Percentiles rank a stretch among this genome's conserved stretches.
These are phyloP conservation scores for Glareola pratincola DNA, from an alignment of 2,113 vertebrate genomes.

Conservation along the genomic window DNA sequence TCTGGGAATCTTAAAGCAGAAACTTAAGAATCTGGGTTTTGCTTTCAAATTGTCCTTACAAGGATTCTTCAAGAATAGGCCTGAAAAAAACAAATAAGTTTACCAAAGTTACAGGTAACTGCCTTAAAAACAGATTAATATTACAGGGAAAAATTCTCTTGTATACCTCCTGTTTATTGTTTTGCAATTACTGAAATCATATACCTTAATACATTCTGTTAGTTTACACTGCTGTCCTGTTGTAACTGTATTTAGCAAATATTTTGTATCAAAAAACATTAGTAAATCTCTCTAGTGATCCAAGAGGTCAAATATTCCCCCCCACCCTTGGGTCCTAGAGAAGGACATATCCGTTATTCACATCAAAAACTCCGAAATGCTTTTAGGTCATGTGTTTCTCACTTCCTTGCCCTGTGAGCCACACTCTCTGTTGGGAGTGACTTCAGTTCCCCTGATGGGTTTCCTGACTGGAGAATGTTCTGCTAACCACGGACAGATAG, in stretches of 20 bases:
- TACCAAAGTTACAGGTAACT: background rate
- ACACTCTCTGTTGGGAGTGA: background rate
- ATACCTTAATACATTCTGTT: background rate
- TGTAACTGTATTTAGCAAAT: background rate
- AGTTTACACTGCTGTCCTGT: background rate
- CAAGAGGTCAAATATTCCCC: background rate
- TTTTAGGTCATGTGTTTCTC: background rate
- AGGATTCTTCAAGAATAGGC: background rate
- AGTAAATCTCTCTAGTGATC: background rate
- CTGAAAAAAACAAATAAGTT: background rate
- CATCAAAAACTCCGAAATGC: background rate
- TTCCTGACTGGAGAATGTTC: background rate
- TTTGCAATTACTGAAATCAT: background rate
- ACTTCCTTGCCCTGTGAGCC: background rate
- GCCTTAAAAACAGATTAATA: background rate
- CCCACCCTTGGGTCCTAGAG: fast-evolving
- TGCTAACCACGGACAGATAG: conserved; percentile 3
- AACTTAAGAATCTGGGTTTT: background rate
- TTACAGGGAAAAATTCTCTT: background rate
- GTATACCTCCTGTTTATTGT: background rate
- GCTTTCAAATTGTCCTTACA: background rate
- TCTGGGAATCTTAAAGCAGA: background rate
- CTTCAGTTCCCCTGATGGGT: background rate
- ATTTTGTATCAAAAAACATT: background rate
- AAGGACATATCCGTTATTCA: background rate